phyloP scores from a whole-genome alignment of 2,797 vertebrate genomes.

The Artibeus jamaicensis region DNA sequence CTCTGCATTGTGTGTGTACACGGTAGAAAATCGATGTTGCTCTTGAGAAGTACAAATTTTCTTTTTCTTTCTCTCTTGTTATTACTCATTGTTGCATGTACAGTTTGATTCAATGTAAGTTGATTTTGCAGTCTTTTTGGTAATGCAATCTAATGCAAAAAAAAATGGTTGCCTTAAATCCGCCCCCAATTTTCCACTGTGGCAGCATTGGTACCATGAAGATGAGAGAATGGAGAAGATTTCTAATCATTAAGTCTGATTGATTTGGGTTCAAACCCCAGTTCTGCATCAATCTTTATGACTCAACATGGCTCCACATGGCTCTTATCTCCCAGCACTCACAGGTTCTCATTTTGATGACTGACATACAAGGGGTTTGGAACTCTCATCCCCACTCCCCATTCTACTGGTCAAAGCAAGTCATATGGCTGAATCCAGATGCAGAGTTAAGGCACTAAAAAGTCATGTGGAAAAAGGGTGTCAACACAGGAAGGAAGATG shows the following conservation, averaged over 20 bases:
- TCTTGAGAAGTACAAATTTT: background rate
- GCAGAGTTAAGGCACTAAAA: background rate
- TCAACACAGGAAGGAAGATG: background rate
- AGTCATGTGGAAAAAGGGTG: background rate
- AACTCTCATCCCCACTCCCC: background rate
- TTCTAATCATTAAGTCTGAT: background rate
- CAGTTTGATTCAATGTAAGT: background rate
- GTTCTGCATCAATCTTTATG: background rate
- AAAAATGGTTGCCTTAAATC: background rate
- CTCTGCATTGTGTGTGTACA: background rate
- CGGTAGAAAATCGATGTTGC: background rate
- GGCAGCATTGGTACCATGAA: background rate
- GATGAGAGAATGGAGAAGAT: background rate
- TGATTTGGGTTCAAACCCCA: background rate
- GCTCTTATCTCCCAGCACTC: background rate
- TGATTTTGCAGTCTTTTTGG: background rate
- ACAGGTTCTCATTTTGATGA: background rate
- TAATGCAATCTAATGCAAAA: background rate
- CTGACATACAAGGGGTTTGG: background rate
- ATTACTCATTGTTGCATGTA: background rate
- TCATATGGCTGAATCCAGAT: background rate
- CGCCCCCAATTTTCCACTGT: background rate
- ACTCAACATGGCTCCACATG: rapidly evolving
- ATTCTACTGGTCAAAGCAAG: background rate
- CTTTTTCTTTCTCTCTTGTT: background rate